Conservation (phyloP, 2,113 vertebrate species). For the Ia io region DNA sequence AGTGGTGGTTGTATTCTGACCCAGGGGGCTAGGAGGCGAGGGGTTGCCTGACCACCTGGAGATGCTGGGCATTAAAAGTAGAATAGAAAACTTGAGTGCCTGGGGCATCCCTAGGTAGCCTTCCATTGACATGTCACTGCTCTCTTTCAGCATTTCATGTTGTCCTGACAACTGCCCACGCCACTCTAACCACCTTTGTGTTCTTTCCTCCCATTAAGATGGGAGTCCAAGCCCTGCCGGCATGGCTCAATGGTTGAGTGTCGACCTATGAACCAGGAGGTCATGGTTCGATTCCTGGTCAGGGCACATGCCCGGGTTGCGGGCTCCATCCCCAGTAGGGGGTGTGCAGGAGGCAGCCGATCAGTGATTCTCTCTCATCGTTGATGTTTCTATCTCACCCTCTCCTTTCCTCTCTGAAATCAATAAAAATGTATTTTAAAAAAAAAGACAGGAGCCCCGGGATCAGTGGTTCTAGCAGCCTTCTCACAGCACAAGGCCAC, state of each 20-base stretch:
- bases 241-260: too few relatives aligned
- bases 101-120: neutral
- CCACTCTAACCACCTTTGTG: neutral
- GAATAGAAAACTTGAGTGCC: rapidly evolving
- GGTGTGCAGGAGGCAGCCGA: too few relatives aligned
- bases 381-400: too few relatives aligned
- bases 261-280: too few relatives aligned
- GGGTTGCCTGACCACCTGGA: neutral
- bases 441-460: neutral
- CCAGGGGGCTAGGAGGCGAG: neutral
- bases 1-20: neutral
- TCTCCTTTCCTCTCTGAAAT: too few relatives aligned
- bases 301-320: too few relatives aligned
- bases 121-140: neutral
- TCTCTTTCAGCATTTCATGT: neutral
- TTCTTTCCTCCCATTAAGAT: neutral
- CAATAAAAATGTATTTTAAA: too few relatives aligned
- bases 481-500: neutral
- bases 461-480: neutral
- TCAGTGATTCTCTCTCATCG: too few relatives aligned
- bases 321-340: too few relatives aligned
- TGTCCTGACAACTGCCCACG: neutral
- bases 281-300: too few relatives aligned
- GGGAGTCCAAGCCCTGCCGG: neutral
- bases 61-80: neutral